Conservation (phyloP, 1,140 invertebrate genomes). For the Drosophila kohkoa region DNA sequence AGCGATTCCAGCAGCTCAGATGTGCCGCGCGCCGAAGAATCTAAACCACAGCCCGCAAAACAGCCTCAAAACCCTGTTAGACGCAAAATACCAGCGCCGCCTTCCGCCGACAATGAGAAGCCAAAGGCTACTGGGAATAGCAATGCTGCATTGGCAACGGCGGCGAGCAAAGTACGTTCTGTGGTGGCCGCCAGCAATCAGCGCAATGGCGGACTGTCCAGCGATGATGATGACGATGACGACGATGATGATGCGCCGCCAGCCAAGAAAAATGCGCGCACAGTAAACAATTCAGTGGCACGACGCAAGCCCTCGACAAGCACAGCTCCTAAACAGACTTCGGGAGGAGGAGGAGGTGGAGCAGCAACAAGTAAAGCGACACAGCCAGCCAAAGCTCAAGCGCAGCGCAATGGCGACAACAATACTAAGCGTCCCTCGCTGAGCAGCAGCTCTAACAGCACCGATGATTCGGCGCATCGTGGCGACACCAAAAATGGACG, state of each 20-base stretch:
- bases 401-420: conserved; percentile 75
- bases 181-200: conserved; percentile 58
- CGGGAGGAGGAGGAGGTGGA: conserved; percentile 69
- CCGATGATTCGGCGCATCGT: conserved; percentile 57
- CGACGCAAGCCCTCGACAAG: conserved; percentile 20
- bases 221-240: conserved; percentile 66
- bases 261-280: conserved; percentile 67
- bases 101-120: conserved; percentile 44
- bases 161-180: conserved; percentile 42
- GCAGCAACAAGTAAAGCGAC: conserved; percentile 30
- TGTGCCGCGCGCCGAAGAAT: conserved; percentile 55
- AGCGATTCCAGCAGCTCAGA: conserved; percentile 89
- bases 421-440: conserved; percentile 55
- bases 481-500: conserved; percentile 59
- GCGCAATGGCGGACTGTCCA: conserved; percentile 63
- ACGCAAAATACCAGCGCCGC: conserved; percentile 29
- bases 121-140: conserved; percentile 32
- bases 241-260: conserved; percentile 73
- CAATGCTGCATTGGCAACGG: conserved; percentile 9
- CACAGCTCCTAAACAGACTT: conserved; percentile 45
- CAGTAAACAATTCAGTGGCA: conserved; percentile 36
- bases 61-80: conserved; percentile 27
- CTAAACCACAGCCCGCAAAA: conserved; percentile 49
- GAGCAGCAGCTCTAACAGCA: conserved; percentile 84
- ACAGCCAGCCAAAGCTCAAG: conserved; percentile 29